Evolutionary conservation across 2,888 invertebrate species (phyloP).

Genomic region (Lumbricus terrestris): DNA sequence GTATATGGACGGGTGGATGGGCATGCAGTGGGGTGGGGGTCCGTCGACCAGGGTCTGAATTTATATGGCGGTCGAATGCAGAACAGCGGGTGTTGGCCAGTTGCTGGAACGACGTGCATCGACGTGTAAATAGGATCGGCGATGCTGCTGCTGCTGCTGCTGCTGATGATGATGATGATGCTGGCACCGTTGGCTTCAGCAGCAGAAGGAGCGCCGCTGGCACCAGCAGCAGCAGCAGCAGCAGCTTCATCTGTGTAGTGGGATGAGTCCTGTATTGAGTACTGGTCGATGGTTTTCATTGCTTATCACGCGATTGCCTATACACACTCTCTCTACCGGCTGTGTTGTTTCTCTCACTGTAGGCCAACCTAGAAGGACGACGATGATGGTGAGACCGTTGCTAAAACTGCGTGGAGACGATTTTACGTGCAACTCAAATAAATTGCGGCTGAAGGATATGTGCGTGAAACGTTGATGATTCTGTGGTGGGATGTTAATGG

Average conservation of each 20-base stretch:
- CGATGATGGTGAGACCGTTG: not conserved
- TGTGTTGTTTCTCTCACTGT: not conserved
- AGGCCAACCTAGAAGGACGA: not conserved
- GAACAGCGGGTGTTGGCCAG: not conserved
- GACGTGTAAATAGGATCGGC: not conserved
- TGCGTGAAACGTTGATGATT: not conserved
- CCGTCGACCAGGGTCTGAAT: not conserved
- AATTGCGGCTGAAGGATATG: not conserved
- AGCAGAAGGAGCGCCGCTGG: not conserved
- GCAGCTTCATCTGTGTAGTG: not conserved
- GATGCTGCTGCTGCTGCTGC: too few species aligned
- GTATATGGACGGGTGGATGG: not conserved
- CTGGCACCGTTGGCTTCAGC: too few species aligned
- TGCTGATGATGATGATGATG: too few species aligned
- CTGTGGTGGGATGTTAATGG: not conserved
- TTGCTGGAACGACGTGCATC: not conserved
- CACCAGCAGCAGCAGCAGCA: not conserved
- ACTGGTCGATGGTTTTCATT: conserved; percentile 3
- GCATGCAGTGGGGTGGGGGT: too few species aligned
- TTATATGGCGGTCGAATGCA: not conserved
- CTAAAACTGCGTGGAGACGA: not conserved
- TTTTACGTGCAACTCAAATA: not conserved
- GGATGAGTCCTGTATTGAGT: not conserved
- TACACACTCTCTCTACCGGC: not conserved
- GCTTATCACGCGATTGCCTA: not conserved